phyloP scores from a whole-genome alignment of 2,113 vertebrate species.

The Sinosuthora webbiana region DNA sequence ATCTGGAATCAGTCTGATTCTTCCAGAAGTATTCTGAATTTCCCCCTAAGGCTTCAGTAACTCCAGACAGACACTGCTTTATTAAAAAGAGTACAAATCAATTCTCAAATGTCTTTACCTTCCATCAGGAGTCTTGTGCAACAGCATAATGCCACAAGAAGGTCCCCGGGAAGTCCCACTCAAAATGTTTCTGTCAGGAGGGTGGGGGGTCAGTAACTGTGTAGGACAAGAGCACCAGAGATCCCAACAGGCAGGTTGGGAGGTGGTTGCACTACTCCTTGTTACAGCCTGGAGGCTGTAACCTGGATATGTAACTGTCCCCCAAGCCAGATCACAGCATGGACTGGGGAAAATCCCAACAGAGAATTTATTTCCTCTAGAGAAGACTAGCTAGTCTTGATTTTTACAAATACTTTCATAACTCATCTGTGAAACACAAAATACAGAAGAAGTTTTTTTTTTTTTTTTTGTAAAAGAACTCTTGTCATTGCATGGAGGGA shows the following conservation, averaged over 20 bases:
- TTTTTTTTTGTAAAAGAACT: neutral
- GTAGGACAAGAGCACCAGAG: neutral
- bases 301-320: neutral
- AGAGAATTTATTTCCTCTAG: neutral
- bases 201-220: fast-evolving
- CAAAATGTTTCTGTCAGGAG: neutral
- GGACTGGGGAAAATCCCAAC: neutral
- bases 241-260: neutral
- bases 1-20: conserved; percentile 21
- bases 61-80: neutral
- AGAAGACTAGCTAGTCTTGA: neutral
- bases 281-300: neutral
- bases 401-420: neutral
- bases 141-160: neutral
- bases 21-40: neutral
- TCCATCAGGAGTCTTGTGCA: neutral
- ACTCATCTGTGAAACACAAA: neutral
- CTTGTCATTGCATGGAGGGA: neutral
- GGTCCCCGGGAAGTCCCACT: neutral
- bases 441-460: neutral
- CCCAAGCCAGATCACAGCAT: neutral
- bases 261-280: neutral
- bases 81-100: neutral
- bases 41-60: neutral
- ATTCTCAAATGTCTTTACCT: neutral